A percentile compares a stretch with the other conserved stretches of the same genome.
These are phyloP conservation scores for Alexandromys fortis DNA, from an alignment of 2,113 vertebrate genomes.

Conservation along the genomic window DNA sequence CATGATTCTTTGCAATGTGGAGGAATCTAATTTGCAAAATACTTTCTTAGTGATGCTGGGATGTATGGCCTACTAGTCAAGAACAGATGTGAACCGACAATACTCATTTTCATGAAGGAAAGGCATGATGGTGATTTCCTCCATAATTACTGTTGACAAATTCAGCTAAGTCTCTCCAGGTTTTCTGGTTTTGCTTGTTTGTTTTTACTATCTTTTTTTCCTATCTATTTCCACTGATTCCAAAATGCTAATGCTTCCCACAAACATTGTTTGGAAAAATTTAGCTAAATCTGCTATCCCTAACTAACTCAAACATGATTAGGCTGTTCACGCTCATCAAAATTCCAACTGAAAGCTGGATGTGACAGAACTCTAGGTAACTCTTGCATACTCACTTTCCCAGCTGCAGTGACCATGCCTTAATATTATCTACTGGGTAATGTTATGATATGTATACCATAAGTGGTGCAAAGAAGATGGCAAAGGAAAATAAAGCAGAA, in stretches of 20 bases:
- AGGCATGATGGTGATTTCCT: neutral
- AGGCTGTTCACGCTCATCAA: conserved; percentile 2
- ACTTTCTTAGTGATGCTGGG: conserved; percentile 2
- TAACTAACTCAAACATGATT: neutral
- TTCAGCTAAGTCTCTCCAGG: neutral
- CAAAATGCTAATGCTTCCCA: conserved; percentile 28
- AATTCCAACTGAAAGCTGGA: conserved; percentile 22
- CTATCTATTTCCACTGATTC: conserved; percentile 1
- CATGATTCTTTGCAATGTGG: conserved; percentile 74
- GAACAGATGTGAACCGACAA: conserved; percentile 25
- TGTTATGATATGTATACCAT: neutral
- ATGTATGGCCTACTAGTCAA: conserved; percentile 36
- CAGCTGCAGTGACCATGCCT: neutral
- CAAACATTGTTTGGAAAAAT: conserved; percentile 31
- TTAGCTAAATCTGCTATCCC: conserved; percentile 12
- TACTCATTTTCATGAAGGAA: conserved; percentile 31
- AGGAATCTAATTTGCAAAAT: conserved; percentile 63
- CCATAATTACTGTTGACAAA: conserved; percentile 7
- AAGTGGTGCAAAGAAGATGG: neutral
- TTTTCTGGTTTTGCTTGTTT: neutral
- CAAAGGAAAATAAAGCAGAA: conserved; percentile 5
- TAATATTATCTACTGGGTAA: conserved; percentile 7
- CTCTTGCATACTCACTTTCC: neutral
- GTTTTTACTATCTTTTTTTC: neutral
- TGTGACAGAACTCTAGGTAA: neutral